Evolutionary conservation across 1,140 invertebrate genomes (phyloP).

Genomic region (Brachionus asplanchnoidis): DNA sequence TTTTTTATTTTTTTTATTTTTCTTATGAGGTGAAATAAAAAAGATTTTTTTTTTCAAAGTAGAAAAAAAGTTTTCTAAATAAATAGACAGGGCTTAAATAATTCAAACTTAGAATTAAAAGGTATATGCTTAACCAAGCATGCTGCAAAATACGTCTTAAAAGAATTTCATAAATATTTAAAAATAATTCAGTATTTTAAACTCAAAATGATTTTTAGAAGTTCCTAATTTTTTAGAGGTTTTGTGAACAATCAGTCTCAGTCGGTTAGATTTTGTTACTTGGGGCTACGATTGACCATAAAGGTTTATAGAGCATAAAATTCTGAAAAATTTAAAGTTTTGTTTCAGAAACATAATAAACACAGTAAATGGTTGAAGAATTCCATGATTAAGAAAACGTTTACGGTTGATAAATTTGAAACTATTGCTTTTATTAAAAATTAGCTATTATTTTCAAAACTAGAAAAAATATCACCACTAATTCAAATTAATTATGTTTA

Average conservation of each 20-base stretch:
- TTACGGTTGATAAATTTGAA: background rate
- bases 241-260: background rate
- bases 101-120: background rate
- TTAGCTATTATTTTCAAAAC: background rate
- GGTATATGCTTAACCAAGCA: background rate
- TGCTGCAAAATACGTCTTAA: background rate
- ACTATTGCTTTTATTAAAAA: background rate
- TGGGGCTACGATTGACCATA: background rate
- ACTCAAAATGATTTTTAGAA: background rate
- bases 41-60: background rate
- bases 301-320: background rate
- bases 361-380: background rate
- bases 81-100: too few relatives aligned
- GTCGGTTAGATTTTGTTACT: background rate
- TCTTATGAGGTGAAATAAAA: background rate
- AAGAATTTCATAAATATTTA: background rate
- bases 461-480: background rate
- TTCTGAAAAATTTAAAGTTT: background rate
- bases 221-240: background rate
- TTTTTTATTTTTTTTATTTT: background rate
- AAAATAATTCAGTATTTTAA: background rate
- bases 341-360: background rate
- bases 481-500: background rate
- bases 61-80: too few relatives aligned
- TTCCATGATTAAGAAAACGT: background rate